Evolutionary conservation across 2,888 invertebrate species (phyloP).

Genomic region (Lepidochrysops patricia): DNA sequence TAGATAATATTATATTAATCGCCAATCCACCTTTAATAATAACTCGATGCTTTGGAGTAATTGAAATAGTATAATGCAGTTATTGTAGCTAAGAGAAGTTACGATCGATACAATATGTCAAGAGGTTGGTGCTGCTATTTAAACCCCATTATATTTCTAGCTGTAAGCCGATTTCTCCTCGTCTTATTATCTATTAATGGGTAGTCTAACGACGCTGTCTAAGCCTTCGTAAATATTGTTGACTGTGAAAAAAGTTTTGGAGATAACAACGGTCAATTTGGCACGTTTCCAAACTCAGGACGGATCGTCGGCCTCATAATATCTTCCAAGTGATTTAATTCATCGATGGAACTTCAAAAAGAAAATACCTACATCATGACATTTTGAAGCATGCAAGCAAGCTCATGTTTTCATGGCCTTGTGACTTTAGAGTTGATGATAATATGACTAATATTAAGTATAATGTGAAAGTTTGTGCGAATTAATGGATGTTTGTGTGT

Average conservation of each 20-base stretch:
- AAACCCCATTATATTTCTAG: background rate
- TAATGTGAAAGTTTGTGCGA: too few species aligned
- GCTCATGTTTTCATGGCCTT: too few species aligned
- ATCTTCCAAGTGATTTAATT: constrained; percentile 22
- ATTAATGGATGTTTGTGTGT: too few species aligned
- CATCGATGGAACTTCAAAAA: background rate
- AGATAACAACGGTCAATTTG: constrained; percentile 14
- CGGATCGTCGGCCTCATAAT: constrained; percentile 14
- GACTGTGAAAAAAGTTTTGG: constrained; percentile 4
- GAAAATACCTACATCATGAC: background rate
- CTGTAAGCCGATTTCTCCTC: background rate
- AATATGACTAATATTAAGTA: too few species aligned
- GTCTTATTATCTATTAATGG: constrained; percentile 3
- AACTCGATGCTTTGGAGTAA: background rate
- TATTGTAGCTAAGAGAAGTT: background rate
- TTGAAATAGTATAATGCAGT: background rate
- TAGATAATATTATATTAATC: too few species aligned
- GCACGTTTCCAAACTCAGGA: constrained; percentile 20
- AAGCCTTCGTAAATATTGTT: constrained; percentile 8
- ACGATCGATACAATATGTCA: background rate
- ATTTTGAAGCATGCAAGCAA: background rate
- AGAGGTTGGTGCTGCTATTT: background rate
- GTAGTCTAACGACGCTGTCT: background rate
- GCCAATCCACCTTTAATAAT: too few species aligned
- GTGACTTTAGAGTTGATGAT: background rate